These are phyloP conservation scores for Lepisosteus oculatus DNA, from an alignment of 2,113 vertebrate species.

Conservation along the genomic window DNA sequence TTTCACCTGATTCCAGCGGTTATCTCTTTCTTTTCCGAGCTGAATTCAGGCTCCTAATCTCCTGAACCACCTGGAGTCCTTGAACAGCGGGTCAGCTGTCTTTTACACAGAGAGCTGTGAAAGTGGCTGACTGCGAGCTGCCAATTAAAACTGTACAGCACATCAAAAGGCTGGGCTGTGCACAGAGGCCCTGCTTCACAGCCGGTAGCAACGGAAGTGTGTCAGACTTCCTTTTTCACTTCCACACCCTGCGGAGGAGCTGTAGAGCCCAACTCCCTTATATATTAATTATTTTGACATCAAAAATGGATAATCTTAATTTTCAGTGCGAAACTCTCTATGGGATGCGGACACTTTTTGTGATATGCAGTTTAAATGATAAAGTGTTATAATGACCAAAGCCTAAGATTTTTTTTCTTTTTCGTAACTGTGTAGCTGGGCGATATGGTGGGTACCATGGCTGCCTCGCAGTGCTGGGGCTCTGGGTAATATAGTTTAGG, in stretches of 20 bases:
- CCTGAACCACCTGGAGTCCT: neutral
- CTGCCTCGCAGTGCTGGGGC: no score
- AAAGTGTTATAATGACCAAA: no score
- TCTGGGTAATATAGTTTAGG: no score
- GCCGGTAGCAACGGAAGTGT: neutral
- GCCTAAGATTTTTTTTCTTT: no score
- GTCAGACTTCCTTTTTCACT: neutral
- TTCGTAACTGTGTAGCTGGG: no score
- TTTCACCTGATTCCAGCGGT: neutral
- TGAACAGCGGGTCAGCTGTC: neutral
- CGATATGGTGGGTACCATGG: no score
- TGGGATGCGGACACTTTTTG: no score
- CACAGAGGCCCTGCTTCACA: neutral
- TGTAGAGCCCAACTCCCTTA: neutral
- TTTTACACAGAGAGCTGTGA: neutral
- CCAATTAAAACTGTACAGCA: neutral
- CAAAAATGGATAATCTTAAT: no score
- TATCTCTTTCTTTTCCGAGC: neutral
- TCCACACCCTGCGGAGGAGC: neutral
- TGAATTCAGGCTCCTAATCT: neutral
- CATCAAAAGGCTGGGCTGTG: neutral
- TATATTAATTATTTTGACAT: no score
- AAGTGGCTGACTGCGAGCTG: neutral
- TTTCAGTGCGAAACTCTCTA: no score
- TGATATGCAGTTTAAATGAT: no score